Percentiles rank a stretch among this genome's conserved stretches.
Evolutionary conservation across 1,140 invertebrate genomes (phyloP).

Genomic region (Lasioglossum baleicum): DNA sequence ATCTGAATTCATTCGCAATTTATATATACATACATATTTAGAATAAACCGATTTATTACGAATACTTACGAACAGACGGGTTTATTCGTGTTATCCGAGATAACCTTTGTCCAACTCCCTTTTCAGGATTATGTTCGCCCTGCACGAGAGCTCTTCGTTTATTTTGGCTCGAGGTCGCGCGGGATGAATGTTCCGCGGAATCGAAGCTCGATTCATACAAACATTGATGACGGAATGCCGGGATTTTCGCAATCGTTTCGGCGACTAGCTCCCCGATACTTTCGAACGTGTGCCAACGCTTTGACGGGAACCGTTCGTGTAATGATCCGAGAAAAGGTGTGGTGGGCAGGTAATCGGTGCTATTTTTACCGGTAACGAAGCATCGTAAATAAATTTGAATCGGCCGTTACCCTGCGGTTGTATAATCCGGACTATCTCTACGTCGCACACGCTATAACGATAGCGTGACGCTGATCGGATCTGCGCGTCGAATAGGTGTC

Average conservation of each 20-base stretch:
- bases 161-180: too few relatives aligned
- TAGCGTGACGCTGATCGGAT: background rate
- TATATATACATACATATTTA: too few relatives aligned
- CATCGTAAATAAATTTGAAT: constrained; percentile 16
- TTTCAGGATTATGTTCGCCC: too few relatives aligned
- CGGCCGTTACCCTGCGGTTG: constrained; percentile 15
- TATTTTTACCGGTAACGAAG: background rate
- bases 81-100: too few relatives aligned
- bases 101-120: too few relatives aligned
- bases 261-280: constrained; percentile 25
- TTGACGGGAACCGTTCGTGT: background rate
- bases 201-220: background rate
- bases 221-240: constrained; percentile 31
- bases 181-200: background rate
- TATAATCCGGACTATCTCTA: background rate
- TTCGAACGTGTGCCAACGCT: background rate
- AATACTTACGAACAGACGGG: too few relatives aligned
- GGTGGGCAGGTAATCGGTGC: background rate
- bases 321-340: background rate
- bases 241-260: constrained; percentile 13
- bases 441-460: background rate
- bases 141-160: too few relatives aligned
- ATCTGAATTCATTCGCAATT: too few relatives aligned
- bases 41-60: too few relatives aligned
- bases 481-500: background rate